These are phyloP conservation scores for Tinamus major DNA, from an alignment of 2,797 vertebrate genomes.

Conservation along the genomic window DNA sequence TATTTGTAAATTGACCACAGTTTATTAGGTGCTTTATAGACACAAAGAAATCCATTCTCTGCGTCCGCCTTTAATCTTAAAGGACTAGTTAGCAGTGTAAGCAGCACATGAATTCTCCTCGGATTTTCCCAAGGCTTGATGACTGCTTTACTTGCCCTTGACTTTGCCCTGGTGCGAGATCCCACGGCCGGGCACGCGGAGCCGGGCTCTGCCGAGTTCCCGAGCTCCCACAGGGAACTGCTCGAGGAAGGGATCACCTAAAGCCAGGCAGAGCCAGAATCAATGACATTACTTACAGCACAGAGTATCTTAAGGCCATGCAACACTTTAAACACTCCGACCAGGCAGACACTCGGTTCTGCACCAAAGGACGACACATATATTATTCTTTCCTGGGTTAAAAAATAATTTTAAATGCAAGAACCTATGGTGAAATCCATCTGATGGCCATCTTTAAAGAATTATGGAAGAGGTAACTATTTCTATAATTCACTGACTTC, in stretches of 20 bases:
- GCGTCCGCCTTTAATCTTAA: not conserved
- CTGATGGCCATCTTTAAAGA: slow-evolving; percentile 77
- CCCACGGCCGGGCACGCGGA: not conserved
- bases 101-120: not conserved
- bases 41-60: not conserved
- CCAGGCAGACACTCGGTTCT: not conserved
- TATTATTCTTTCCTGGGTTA: not conserved
- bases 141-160: not conserved
- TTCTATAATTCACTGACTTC: slow-evolving; percentile 79
- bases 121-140: not conserved
- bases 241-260: not conserved
- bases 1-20: not conserved
- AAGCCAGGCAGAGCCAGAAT: slow-evolving; percentile 11
- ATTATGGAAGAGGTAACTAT: slow-evolving; percentile 75
- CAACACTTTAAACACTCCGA: not conserved
- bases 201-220: not conserved
- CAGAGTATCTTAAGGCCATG: not conserved
- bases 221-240: not conserved
- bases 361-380: not conserved
- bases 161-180: not conserved
- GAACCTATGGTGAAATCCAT: slow-evolving; percentile 38
- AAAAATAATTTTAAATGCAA: slow-evolving; percentile 36
- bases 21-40: slow-evolving; percentile 33
- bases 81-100: not conserved
- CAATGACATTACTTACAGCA: not conserved